Evolutionary conservation across 2,797 vertebrate genomes (phyloP), one percentile per base, ranked within the genome.

Genomic region (Macropodus opercularis): DNA sequence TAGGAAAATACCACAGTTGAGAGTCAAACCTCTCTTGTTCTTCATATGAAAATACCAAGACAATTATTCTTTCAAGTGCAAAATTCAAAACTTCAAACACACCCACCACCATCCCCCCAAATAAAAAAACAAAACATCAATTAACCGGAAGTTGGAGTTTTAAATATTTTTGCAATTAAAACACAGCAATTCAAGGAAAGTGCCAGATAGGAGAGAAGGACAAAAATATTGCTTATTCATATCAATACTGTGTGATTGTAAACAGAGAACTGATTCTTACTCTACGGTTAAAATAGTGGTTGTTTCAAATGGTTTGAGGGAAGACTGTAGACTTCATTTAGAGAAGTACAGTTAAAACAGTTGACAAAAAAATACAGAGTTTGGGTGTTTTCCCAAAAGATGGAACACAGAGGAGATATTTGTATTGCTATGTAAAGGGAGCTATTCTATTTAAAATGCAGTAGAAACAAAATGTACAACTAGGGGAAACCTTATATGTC

Each of bases 161-260:
- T 38, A 9, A 17, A 17, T 5, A 67, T 36, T 63, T 67, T 72
- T 75, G 63, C 70, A 49, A 74, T 58, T 1, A 58, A 67, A 60
- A 61, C 38, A 77, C 51, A 66, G 64, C 64, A 65, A 61, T 29
- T 73, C 32, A 69, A 13, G 26, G 59, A 86, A 87, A 63, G 79
- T 76, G 81, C 66, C 34, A 41, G 54, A 67, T 35, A 47, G 69
- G 34, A 9, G 4, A 65, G 32, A n/a, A 42, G 58, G 58, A 66
- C 47, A 34, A 15, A 36, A n/a, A 77, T 91, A 92, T 92, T 92
- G 91, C 90, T 91, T 89, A 71, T 38, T 35, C 43, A 82, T n/a
- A 47, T 69, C 53, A 84, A 84, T 51, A 81, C 72, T 64, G 75
- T 79, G 59, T 44, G 39, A 81, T 63, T 86, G 85, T 90, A 91